Percentiles rank a stretch among this genome's conserved stretches.
Conservation (phyloP, 1,140 invertebrate species). For the Leptinotarsa defecta region DNA sequence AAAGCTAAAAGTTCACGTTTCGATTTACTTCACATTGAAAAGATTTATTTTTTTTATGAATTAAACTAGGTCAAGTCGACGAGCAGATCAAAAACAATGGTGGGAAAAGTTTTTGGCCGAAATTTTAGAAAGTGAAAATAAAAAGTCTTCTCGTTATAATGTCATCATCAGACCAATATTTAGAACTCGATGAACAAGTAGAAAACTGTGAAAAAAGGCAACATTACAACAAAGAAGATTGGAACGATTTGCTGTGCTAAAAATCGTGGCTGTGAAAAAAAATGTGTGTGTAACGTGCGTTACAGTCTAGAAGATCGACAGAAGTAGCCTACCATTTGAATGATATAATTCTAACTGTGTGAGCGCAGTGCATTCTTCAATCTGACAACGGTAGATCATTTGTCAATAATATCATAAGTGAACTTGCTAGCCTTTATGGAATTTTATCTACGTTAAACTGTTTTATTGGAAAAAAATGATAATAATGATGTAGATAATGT, state of each 20-base stretch:
- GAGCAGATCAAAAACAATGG: background rate
- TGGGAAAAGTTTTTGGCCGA: background rate
- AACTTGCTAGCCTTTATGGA: too few relatives aligned
- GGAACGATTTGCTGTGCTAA: constrained; percentile 23
- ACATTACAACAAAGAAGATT: constrained; percentile 21
- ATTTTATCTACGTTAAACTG: too few relatives aligned
- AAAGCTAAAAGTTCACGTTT: background rate
- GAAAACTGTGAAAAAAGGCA: constrained; percentile 20
- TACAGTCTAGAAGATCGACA: constrained; percentile 11
- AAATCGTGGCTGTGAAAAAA: constrained; percentile 20
- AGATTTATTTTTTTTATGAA: background rate
- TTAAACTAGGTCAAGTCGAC: background rate
- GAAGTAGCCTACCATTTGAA: constrained; percentile 7
- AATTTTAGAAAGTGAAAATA: background rate
- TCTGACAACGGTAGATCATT: background rate
- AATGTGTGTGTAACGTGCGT: too few relatives aligned
- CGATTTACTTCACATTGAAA: background rate
- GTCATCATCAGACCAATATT: constrained; percentile 28
- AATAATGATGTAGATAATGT: too few relatives aligned
- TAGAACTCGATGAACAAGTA: constrained; percentile 22
- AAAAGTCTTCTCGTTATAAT: constrained; percentile 5
- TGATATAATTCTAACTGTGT: constrained; percentile 23
- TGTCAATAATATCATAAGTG: background rate
- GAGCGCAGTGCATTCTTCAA: constrained; percentile 21
- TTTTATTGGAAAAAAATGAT: too few relatives aligned